Evolutionary conservation across 2,888 invertebrate species (phyloP).

Genomic region (Scrobipalpa atriplicella): DNA sequence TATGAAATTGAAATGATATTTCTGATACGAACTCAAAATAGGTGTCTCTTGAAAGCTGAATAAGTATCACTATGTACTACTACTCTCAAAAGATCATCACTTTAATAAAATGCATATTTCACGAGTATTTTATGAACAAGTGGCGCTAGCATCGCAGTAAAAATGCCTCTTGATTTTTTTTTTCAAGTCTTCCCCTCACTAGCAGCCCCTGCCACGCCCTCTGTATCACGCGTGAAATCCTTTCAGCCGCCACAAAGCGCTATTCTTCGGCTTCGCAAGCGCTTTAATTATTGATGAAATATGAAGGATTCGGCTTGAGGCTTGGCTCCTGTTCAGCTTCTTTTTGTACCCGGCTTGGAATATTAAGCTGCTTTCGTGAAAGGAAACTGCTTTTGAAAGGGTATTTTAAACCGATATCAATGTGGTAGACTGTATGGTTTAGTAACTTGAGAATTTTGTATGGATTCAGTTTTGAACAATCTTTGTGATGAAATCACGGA

Average conservation of each 20-base stretch:
- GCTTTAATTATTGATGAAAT: slow-evolving; percentile 34
- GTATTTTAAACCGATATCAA: neutral
- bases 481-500: too few species aligned
- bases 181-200: slow-evolving; percentile 8
- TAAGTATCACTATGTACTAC: too few species aligned
- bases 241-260: slow-evolving; percentile 29
- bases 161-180: too few species aligned
- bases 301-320: slow-evolving; percentile 26
- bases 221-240: slow-evolving; percentile 30
- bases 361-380: slow-evolving; percentile 10
- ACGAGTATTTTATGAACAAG: too few species aligned
- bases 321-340: slow-evolving; percentile 8
- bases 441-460: neutral
- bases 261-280: slow-evolving; percentile 28
- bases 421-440: neutral
- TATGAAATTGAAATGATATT: too few species aligned
- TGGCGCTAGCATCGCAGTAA: too few species aligned
- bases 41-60: too few species aligned
- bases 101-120: too few species aligned
- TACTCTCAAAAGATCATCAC: too few species aligned
- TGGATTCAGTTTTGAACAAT: neutral
- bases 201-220: slow-evolving; percentile 14
- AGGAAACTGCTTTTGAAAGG: neutral
- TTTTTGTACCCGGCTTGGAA: neutral
- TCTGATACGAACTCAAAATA: too few species aligned